Conservation (phyloP, 2,888 invertebrate species). For the Lasioglossum vierecki region DNA sequence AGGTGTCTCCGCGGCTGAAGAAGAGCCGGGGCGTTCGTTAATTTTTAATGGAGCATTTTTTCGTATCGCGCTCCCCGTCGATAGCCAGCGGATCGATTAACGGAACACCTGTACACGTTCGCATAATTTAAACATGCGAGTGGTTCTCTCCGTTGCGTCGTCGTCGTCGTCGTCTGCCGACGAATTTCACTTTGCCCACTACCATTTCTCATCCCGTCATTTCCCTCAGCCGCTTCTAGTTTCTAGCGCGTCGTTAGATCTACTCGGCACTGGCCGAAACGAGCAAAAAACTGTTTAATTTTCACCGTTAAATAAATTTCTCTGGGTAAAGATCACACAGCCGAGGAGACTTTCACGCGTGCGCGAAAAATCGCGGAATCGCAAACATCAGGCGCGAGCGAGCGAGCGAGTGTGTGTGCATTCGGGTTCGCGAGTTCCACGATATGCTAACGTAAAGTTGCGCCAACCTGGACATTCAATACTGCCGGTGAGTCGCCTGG, state of each 20-base stretch:
- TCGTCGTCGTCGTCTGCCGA: neutral
- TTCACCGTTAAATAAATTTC: constrained; percentile 37
- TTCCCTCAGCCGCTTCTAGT: neutral
- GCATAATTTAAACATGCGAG: neutral
- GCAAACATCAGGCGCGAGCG: neutral
- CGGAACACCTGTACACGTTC: neutral
- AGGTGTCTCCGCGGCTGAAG: neutral
- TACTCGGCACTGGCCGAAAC: constrained; percentile 24
- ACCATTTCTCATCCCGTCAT: constrained; percentile 19
- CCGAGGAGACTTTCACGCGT: constrained; percentile 33
- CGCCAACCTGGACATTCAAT: constrained; percentile 44
- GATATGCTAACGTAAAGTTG: constrained; percentile 18
- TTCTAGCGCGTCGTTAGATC: neutral
- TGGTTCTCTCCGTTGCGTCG: neutral
- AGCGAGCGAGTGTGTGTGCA: too few relatives aligned
- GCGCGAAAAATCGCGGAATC: constrained; percentile 22
- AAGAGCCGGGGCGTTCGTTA: neutral
- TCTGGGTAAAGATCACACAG: constrained; percentile 27
- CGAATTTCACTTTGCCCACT: constrained; percentile 5
- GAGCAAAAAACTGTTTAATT: constrained; percentile 28
- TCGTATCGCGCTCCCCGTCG: neutral
- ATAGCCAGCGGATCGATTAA: neutral
- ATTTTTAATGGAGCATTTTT: constrained; percentile 6
- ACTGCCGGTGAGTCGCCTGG: constrained; percentile 17
- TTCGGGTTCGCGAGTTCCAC: neutral